Evolutionary conservation across 2,113 vertebrate genomes (phyloP), one percentile per base, ranked within the genome.

Genomic region (Saguinus imperator): DNA sequence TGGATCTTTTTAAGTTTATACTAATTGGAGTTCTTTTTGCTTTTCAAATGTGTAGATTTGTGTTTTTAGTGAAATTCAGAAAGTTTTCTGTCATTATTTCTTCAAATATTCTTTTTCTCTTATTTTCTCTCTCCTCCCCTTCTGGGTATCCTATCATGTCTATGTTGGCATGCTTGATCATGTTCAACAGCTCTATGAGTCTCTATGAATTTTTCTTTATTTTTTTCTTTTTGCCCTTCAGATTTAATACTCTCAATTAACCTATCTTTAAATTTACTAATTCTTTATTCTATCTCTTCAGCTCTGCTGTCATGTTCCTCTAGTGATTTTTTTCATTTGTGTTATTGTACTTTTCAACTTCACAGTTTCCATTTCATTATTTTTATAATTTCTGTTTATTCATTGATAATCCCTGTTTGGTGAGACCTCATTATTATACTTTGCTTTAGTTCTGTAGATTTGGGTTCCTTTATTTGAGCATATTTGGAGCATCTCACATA

Each of bases 381-480:
- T 79, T 87, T 87, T 95, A 50, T 68, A 86, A 92, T 82, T 64
- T 91, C 37, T 48, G 0, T 75, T 8, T 87, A 20, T 73, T 91
- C 66, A 20, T 18, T 93, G 43, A 64, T 90, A 58, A 94, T 57
- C 10, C 32, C 10, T 92, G 61, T 25, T 92, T 89, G 40, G 23
- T 89, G 48, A 89, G 10, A 90, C 25, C 86, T 81, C 25, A 92
- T 91, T 89, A 89, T 68, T 40, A 85, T 85, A 43, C 57, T 96
- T 96, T 96, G 35, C 77, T 94, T 94, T 92, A 72, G 35, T 72
- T 83, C 3, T 90, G n/a, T 87, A 94, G 35, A 50, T 70, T 70
- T 81, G 18, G 40, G 32, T 82, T 89, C 9, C 18, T 92, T 94
- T 89, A 91, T 84, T 66, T 84, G 32, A 93, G 11, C 45, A 95